Evolutionary conservation across 2,113 vertebrate species (phyloP).

Genomic region (Ailurus styani): DNA sequence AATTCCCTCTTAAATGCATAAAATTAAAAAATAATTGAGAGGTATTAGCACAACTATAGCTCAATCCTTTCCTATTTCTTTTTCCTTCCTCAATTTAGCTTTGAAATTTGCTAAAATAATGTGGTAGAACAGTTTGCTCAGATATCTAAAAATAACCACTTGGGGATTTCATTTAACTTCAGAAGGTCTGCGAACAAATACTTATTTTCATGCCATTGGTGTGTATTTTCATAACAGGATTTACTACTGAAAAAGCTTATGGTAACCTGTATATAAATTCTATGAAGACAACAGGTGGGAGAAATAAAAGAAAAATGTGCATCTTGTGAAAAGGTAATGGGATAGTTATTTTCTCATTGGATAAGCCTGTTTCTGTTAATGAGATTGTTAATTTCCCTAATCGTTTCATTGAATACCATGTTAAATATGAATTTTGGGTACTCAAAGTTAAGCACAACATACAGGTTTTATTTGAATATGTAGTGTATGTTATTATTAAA

Average conservation of each 20-base stretch:
- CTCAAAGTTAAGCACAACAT: background rate
- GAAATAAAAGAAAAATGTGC: background rate
- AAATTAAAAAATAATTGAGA: background rate
- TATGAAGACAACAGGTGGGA: background rate
- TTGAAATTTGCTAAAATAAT: background rate
- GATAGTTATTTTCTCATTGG: background rate
- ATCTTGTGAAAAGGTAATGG: background rate
- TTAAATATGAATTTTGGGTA: background rate
- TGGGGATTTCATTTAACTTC: background rate
- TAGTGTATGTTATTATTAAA: conserved; percentile 15
- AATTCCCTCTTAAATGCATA: background rate
- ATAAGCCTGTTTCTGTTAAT: conserved; percentile 13
- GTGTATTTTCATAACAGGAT: background rate
- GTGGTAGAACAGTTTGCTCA: background rate
- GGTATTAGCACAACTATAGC: background rate
- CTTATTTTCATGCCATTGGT: background rate
- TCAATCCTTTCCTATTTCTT: background rate
- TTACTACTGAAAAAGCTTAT: background rate
- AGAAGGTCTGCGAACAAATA: background rate
- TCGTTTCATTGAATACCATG: conserved; percentile 3
- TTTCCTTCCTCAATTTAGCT: background rate
- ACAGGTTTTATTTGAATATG: conserved; percentile 14
- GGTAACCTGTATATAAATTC: background rate
- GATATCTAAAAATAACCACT: background rate
- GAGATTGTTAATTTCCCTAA: conserved; percentile 8